Evolutionary conservation across 2,888 invertebrate genomes (phyloP), one percentile per base, ranked within the genome.

Genomic region (Agrotis clavis): DNA sequence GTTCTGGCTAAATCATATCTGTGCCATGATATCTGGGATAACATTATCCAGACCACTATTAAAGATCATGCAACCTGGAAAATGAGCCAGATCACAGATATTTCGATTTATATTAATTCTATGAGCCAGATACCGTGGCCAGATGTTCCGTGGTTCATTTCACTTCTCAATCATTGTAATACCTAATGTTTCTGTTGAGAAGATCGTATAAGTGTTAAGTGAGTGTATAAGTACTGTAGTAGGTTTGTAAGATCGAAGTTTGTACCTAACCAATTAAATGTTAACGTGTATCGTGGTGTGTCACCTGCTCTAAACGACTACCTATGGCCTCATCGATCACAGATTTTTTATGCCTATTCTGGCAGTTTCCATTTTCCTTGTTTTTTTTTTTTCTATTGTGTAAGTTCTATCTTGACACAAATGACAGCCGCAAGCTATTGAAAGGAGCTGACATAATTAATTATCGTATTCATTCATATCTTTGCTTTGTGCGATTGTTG

Each of bases 1-100:
- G 16, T 71, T 85, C 85, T 67, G 51, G 63, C 60, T 67, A 75
- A 78, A 79, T 71, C 71, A 73, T 72, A 53, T 64, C 48, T 57
- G 67, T 62, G 71, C 57, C 25, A 76, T 74, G 65, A 67, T 71
- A 66, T 75, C 69, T 63, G 51, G 68, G 47, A 56, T 74, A 71
- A 70, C 54, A 73, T 70, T 76, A 66, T 48, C 30, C 71, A 72
- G 71, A 75, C 71, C 66, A 53, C 48, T 67, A 47, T 60, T 64
- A 25, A 41, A 41, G 9, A 41, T 41, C 9, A 41, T 41, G 2
- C 48, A 47, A 56, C 51, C 74, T 67, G 65, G 64, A 61, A 70
- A 77, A 70, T 61, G 71, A 67, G 41, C 41, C 41, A 41, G 41
- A 41, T 41, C 41, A 41, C 9, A 41, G 41, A 41, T 9, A 41